Conservation (phyloP, 2,113 vertebrate genomes). For the Ictalurus punctatus region DNA sequence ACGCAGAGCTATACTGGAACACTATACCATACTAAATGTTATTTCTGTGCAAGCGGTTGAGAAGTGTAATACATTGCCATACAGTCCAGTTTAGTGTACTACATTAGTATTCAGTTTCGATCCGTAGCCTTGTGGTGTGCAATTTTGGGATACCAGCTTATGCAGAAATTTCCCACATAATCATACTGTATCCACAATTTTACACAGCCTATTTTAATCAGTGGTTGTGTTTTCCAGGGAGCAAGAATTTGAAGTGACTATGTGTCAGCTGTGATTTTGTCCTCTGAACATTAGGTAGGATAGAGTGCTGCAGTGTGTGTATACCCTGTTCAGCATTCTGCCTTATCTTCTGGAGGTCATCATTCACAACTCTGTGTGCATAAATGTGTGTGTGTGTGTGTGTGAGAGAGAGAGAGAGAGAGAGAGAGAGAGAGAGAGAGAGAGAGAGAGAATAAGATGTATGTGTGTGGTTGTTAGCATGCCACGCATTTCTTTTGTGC, state of each 20-base stretch:
- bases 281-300: conserved; percentile 35
- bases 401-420: background rate
- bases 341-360: conserved; percentile 49
- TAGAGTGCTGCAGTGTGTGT: conserved; percentile 38
- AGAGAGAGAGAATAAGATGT: background rate
- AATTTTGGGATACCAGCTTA: background rate
- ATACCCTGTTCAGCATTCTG: conserved; percentile 25
- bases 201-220: background rate
- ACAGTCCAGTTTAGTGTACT: background rate
- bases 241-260: background rate
- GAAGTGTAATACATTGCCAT: background rate
- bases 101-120: background rate
- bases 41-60: background rate
- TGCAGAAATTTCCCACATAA: background rate
- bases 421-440: background rate
- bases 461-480: background rate
- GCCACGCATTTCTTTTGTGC: conserved; percentile 31
- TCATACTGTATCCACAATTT: background rate
- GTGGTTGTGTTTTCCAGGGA: background rate
- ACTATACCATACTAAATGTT: background rate
- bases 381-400: background rate
- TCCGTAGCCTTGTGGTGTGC: background rate
- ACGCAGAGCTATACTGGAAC: background rate
- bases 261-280: conserved; percentile 17
- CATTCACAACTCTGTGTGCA: conserved; percentile 32